A percentile compares a stretch with the other conserved stretches of the same genome.
Conservation (phyloP, 2,797 vertebrate genomes). For the Lacerta agilis region DNA sequence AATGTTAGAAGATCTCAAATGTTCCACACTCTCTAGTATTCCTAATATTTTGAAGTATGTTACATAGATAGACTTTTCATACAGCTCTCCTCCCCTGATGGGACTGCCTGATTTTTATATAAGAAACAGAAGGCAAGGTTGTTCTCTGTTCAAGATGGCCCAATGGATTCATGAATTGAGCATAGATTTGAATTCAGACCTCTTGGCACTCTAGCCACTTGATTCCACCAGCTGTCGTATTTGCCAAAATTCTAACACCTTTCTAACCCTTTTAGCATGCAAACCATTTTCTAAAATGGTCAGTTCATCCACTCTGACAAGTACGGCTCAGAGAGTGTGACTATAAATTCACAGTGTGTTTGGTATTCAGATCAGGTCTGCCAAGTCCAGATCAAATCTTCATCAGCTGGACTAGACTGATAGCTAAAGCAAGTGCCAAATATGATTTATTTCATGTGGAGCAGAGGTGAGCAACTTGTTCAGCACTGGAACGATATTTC, state of each 20-base stretch:
- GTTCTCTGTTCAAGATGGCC: neutral
- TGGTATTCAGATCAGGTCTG: neutral
- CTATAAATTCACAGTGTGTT: neutral
- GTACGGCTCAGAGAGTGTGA: neutral
- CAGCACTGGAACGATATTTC: neutral
- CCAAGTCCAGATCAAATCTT: neutral
- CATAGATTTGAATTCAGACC: neutral
- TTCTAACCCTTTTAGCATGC: neutral
- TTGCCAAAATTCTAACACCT: neutral
- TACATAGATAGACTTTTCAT: neutral
- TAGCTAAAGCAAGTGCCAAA: neutral
- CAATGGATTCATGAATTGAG: neutral
- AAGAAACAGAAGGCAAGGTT: neutral
- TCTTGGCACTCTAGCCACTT: neutral
- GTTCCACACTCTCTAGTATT: neutral
- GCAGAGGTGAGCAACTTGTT: neutral
- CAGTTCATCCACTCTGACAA: neutral
- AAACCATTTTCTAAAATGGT: neutral
- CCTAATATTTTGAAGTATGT: neutral
- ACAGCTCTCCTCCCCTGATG: neutral
- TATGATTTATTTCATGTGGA: neutral
- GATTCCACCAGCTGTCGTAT: neutral
- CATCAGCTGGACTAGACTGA: neutral
- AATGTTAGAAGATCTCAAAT: constrained; percentile 32
- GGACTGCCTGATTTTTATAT: neutral